Evolutionary conservation across 1,140 invertebrate genomes (phyloP), one percentile per base, ranked within the genome.

Genomic region (Brachionus koreanus): DNA sequence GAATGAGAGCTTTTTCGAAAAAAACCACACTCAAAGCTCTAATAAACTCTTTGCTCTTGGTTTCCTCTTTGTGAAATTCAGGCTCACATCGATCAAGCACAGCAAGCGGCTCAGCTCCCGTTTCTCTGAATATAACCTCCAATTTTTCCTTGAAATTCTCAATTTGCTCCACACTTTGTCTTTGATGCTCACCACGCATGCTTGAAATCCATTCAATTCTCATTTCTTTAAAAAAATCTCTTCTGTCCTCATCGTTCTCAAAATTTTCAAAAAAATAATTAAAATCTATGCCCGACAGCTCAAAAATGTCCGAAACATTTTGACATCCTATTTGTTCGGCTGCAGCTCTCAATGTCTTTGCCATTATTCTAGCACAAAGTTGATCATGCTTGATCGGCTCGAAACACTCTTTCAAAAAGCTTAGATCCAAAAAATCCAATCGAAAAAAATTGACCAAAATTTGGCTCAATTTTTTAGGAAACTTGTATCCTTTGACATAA

Each of bases 401-500:
- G 37, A 79, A 57, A 3, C 49, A 9, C 29, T 79, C 76, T 37
- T 42, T 79, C 12, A 79, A 43, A 79, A 79, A 79, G 13, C 33
- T 19, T 5, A 79, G 2, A 61, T 74, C 25, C 42, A 65, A 79
- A 57, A 79, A 79, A 25, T 79, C 76, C 19, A 52, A 33, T 19
- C 52, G 74, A n/a, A 77, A 52, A 7, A 77, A n/a, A 61, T 52
- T 52, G 13, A n/a, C 74, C 43, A 77, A 52, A 61, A 77, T 77
- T 77, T 77, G 74, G 37, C 74, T 61, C 29, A 77, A 61, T 33
- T 77, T 57, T 33, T 33, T 46, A 3, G 74, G 43, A 46, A 77
- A 57, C 10, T 57, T 77, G 25, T 35, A 61, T 9, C n/a, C 25
- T n/a, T 79, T 65, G 5, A 79, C 39, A 13, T 57, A 52, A n/a